These are phyloP conservation scores for Trichoplusia ni DNA, from an alignment of 1,140 invertebrate species.

Conservation along the genomic window DNA sequence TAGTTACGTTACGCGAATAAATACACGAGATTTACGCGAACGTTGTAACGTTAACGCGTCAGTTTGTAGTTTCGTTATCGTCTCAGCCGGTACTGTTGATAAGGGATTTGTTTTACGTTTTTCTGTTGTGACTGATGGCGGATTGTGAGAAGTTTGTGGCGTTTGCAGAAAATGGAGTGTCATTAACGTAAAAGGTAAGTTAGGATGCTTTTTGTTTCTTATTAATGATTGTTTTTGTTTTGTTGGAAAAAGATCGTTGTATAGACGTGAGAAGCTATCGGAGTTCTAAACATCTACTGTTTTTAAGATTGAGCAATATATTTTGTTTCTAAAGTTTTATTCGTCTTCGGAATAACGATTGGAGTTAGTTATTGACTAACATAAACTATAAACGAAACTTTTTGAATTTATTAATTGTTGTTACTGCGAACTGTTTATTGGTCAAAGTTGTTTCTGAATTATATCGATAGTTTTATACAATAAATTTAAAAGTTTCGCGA, in stretches of 20 bases:
- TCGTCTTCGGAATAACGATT: background rate
- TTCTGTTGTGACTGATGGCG: constrained; percentile 36
- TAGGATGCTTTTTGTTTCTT: constrained; percentile 34
- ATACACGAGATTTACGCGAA: background rate
- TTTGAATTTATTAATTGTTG: background rate
- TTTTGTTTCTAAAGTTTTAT: background rate
- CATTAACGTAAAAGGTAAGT: constrained; percentile 57
- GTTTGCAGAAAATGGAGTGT: constrained; percentile 57
- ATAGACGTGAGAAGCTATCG: background rate
- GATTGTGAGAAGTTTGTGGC: constrained; percentile 44
- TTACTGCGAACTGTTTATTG: background rate
- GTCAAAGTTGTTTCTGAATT: too few relatives aligned
- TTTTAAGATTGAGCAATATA: background rate
- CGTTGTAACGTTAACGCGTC: constrained; percentile 39
- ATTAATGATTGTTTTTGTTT: constrained; percentile 47
- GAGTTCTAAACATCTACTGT: background rate
- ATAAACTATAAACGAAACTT: constrained; percentile 3
- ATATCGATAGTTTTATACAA: too few relatives aligned
- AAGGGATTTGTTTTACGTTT: constrained; percentile 43
- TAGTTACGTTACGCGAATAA: constrained; percentile 32
- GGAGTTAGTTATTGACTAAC: background rate
- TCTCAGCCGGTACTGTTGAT: constrained; percentile 27
- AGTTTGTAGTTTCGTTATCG: constrained; percentile 41
- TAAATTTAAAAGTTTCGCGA: too few relatives aligned
- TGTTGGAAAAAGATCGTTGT: constrained; percentile 3